Conservation (phyloP, 2,888 invertebrate genomes). For the Eupithecia centaureata region DNA sequence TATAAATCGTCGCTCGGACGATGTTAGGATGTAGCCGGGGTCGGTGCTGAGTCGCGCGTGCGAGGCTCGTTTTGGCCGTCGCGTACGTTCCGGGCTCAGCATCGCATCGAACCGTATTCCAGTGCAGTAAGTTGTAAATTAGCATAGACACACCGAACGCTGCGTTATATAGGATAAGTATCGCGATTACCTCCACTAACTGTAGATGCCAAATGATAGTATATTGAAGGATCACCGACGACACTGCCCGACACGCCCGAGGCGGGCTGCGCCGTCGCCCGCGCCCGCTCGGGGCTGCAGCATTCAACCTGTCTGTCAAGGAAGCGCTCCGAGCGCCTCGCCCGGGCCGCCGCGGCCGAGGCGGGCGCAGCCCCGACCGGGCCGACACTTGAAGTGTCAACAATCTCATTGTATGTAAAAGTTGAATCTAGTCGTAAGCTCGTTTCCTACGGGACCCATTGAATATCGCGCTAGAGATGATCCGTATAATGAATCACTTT, state of each 20-base stretch:
- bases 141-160: constrained; percentile 14
- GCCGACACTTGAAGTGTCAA: not conserved
- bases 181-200: constrained; percentile 32
- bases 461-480: constrained; percentile 4
- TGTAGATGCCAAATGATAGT: constrained; percentile 33
- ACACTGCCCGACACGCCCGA: constrained; percentile 29
- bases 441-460: constrained; percentile 6
- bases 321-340: not conserved
- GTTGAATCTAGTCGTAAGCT: not conserved
- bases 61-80: constrained; percentile 3
- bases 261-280: not conserved
- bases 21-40: not conserved
- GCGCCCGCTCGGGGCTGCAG: too few relatives aligned
- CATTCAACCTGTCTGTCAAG: not conserved
- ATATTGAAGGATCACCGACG: constrained; percentile 25
- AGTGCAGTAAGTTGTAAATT: constrained; percentile 17
- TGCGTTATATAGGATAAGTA: constrained; percentile 25
- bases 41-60: not conserved
- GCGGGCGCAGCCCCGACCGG: too few relatives aligned
- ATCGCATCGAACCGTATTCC: constrained; percentile 12
- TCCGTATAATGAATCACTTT: not conserved
- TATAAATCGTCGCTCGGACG: not conserved
- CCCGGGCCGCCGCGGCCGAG: too few relatives aligned
- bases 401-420: not conserved
- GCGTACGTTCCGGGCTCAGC: not conserved